Base-by-base conservation (phyloP, 2,113 vertebrate species). In the Herpetotheres cachinnans region DNA sequence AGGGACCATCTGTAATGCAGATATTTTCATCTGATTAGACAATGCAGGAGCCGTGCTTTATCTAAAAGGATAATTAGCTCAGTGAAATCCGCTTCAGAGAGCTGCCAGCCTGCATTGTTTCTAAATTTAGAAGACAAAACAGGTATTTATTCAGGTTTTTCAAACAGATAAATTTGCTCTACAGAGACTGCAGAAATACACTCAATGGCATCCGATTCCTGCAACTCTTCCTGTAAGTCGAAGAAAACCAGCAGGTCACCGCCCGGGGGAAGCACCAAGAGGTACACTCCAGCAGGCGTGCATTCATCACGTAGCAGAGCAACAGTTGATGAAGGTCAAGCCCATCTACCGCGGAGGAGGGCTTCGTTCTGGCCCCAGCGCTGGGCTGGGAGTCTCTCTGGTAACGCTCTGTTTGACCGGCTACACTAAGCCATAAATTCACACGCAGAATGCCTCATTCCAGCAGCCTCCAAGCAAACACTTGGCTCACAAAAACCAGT, bases 1-100 rank as follows among this genome's bases (percentile, higher is more conserved):
- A 95, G 91, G 80, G 90, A 62, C 96, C 97, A 97, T 97, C 97
- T 97, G 95, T 95, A 97, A 94, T 72, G 90, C 94, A 97, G 92
- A 94, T 94, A 97, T 93, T 95, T 94, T 86, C 94, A 94, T 95
- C 90, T 96, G 93, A 71, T 86, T 88, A 95, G 95, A 95, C 96
- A 97, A 82, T 65, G 89, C 94, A 96, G 93, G 78, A 95, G 96
- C 59, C 11, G 2, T 86, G 91, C 95, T 92, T 93, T 93, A 93
- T 82, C 97, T 83, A 88, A 85, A 91, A 83, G 89, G 73, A 95
- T 95, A 96, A 97, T 95, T 95, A 95, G 96, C 95, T 96, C 73
- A 66, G 92, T 26, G 5, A 87, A 97, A 96, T 96, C 86, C 50
- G 3, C 91, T 94, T 83, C 85, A 78, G 67, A 92, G 91, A 89